These are phyloP conservation scores for Pyrrhosoma nymphula DNA, from an alignment of 2,888 invertebrate species.

Conservation along the genomic window DNA sequence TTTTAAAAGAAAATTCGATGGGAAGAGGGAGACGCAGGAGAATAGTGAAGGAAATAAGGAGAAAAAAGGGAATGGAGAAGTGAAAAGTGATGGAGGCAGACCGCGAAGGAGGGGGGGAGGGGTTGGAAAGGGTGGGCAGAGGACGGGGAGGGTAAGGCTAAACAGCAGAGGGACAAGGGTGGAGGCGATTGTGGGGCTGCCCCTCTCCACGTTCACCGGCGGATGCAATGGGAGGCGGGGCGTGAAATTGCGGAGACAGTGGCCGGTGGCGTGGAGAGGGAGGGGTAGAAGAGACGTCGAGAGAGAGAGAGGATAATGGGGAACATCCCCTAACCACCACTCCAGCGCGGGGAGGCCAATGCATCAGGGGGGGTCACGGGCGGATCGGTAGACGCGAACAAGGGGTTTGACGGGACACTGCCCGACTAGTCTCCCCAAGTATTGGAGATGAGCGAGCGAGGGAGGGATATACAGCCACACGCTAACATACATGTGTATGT, in stretches of 20 bases:
- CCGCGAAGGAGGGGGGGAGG: neutral
- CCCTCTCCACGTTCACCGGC: constrained; percentile 11
- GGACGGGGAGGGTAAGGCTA: neutral
- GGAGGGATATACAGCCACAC: neutral
- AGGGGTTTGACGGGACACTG: neutral
- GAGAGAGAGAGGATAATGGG: constrained; percentile 55
- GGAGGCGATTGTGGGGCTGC: neutral
- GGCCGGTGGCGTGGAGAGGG: constrained; percentile 13
- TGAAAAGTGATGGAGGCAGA: neutral
- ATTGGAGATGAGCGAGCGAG: neutral
- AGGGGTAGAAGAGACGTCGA: too few relatives aligned
- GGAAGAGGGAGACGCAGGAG: neutral
- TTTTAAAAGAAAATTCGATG: neutral
- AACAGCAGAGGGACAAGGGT: neutral
- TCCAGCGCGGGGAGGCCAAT: neutral
- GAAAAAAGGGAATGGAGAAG: neutral
- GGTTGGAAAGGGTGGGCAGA: neutral
- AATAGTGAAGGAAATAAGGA: neutral
- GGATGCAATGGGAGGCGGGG: constrained; percentile 58
- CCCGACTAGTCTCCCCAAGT: constrained; percentile 23
- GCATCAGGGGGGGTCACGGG: neutral
- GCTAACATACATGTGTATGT: neutral
- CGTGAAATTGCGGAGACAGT: constrained; percentile 54
- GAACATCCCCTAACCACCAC: neutral
- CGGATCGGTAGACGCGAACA: neutral